A percentile compares a stretch with the other conserved stretches of the same genome.
Conservation (phyloP, 2,113 vertebrate species). For the Percina caprodes region DNA sequence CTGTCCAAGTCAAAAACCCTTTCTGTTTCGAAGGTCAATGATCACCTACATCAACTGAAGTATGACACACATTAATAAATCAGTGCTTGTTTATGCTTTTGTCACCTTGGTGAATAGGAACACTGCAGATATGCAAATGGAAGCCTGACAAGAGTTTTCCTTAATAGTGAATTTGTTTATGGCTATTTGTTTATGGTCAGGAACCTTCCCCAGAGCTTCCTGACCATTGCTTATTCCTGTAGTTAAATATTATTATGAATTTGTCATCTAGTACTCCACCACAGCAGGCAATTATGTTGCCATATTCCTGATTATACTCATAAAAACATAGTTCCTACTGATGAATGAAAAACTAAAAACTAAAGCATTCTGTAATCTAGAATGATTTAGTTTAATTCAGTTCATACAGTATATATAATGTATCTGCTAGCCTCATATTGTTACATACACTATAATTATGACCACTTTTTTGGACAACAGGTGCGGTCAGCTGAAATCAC, state of each 20-base stretch:
- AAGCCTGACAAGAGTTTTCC: constrained; percentile 41
- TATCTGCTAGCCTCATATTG: background rate
- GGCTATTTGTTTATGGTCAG: constrained; percentile 73
- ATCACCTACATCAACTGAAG: background rate
- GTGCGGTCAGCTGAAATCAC: constrained; percentile 59
- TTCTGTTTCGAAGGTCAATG: background rate
- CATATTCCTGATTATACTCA: background rate
- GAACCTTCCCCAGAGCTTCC: constrained; percentile 45
- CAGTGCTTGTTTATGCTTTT: constrained; percentile 34
- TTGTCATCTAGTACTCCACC: background rate
- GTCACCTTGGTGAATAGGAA: constrained; percentile 22
- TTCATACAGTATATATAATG: background rate
- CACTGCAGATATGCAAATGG: constrained; percentile 70
- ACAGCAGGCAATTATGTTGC: background rate
- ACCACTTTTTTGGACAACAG: constrained; percentile 10
- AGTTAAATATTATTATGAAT: constrained; percentile 35
- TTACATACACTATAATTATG: background rate
- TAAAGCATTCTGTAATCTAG: background rate
- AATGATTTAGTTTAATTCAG: background rate
- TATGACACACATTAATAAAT: constrained; percentile 29
- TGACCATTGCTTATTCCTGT: constrained; percentile 35
- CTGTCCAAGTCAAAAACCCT: constrained; percentile 2
- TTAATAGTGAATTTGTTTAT: constrained; percentile 70
- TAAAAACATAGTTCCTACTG: background rate
- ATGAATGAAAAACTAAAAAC: background rate